phyloP scores from a whole-genome alignment of 2,113 vertebrate species.

The Gulo gulo region DNA sequence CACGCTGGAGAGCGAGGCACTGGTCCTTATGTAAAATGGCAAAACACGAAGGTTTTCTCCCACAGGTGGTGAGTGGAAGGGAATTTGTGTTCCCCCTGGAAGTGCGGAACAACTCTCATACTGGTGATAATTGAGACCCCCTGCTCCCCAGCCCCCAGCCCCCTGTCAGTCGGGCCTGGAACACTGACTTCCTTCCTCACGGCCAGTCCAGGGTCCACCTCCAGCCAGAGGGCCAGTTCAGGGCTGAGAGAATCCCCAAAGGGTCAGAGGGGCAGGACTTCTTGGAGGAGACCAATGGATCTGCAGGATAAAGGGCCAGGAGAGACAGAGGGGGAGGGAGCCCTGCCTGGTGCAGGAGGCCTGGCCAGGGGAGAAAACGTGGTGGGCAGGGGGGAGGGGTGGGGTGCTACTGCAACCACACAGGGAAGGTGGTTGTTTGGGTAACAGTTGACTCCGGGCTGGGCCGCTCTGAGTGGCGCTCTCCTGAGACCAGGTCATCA shows the following conservation, averaged over 20 bases:
- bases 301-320: background rate
- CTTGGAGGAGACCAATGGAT: background rate
- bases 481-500: background rate
- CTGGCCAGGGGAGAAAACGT: background rate
- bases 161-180: background rate
- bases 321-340: background rate
- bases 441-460: background rate
- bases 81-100: background rate
- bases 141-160: background rate
- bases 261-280: background rate
- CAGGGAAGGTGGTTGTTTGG: background rate
- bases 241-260: background rate
- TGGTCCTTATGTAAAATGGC: background rate
- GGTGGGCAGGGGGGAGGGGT: background rate
- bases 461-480: background rate
- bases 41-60: background rate
- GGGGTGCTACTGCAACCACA: background rate
- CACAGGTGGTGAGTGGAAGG: background rate
- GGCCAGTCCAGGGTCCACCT: background rate
- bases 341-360: background rate
- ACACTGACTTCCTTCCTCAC: background rate
- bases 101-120: background rate
- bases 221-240: background rate
- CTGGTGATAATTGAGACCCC: background rate
- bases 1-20: background rate